These are phyloP conservation scores for Griposia aprilina DNA, from an alignment of 2,888 invertebrate genomes.

Conservation along the genomic window DNA sequence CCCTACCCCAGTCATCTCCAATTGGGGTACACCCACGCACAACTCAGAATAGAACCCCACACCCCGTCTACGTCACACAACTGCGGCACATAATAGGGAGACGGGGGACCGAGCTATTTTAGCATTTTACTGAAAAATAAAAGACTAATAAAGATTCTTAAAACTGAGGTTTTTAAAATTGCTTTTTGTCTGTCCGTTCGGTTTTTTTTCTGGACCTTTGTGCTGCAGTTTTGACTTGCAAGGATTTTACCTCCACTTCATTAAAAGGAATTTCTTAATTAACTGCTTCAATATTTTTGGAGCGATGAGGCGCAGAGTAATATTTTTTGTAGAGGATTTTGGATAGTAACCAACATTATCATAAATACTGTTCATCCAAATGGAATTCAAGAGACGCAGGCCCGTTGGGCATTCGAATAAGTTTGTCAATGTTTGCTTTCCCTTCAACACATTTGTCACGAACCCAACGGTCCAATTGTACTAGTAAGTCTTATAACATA, in stretches of 20 bases:
- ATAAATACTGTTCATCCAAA: background rate
- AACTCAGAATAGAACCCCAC: slow-evolving; percentile 76
- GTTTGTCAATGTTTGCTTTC: slow-evolving; percentile 35
- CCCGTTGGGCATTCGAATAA: slow-evolving; percentile 2
- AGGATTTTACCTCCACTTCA: background rate
- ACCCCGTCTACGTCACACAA: slow-evolving; percentile 69
- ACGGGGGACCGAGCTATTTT: slow-evolving; percentile 55
- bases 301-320: background rate
- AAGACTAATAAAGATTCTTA: too few relatives aligned
- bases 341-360: background rate
- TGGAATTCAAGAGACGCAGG: background rate
- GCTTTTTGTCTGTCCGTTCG: slow-evolving; percentile 2
- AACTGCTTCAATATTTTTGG: slow-evolving; percentile 14
- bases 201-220: slow-evolving; percentile 13
- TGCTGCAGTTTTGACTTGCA: background rate
- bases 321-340: background rate
- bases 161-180: slow-evolving; percentile 27
- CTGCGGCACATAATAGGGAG: slow-evolving; percentile 57
- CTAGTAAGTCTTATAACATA: slow-evolving; percentile 15
- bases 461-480: slow-evolving; percentile 17
- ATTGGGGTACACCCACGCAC: slow-evolving; percentile 70
- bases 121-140: slow-evolving; percentile 48
- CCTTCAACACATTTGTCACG: slow-evolving; percentile 26
- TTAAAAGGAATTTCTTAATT: slow-evolving; percentile 18
- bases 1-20: slow-evolving; percentile 38